Base-by-base conservation (phyloP, 1,140 invertebrate genomes). In the Asobara japonica region DNA sequence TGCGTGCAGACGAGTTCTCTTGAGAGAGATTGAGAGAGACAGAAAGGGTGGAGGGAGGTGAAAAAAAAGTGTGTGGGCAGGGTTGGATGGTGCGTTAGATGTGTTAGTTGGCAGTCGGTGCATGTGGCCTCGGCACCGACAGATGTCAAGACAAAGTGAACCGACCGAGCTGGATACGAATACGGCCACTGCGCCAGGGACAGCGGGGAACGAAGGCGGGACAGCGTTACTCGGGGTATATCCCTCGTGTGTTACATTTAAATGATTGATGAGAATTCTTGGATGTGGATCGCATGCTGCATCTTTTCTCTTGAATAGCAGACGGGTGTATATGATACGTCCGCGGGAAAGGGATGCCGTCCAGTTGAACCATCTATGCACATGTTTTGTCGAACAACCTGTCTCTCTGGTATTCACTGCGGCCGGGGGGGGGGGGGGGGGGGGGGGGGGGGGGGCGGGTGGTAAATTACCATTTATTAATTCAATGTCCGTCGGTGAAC, bases 191-290 rank as follows among this genome's bases (percentile, higher is more conserved):
- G 18, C 13, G 60, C 13, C 60, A 38, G 20, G 18, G 13, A 31
- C 27, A 29, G 25, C 38, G 29, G 8, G 18, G 45, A 64, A 29
- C 22, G 38, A 20, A 41, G 25, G 11, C 25, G 56, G 51, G 61
- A 69, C 27, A 20, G 36, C 38, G 66, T 65, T 65, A 48, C 56
- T 65, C 33, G 45, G 27, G 38, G 36, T 48, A 33, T 69, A 74
- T 75, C 72, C 76, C 60, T 62, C 74, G 76, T 77, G 80, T 80
- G 80, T 79, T 83, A 83, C 79, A 80, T 85, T 86, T 82, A 79
- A 80, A 84, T 86, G 85, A 86, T 86, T 86, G 83, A 86, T 86
- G 85, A 85, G 78, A 79, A 80, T 78, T 78, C 78, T 78, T 62
- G 78, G 79, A 84, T 82, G 84, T 81, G 80, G 78, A 80, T 83